Evolutionary conservation across 1,140 invertebrate species (phyloP), one percentile per base, ranked within the genome.

Genomic region (Ladona fulva): DNA sequence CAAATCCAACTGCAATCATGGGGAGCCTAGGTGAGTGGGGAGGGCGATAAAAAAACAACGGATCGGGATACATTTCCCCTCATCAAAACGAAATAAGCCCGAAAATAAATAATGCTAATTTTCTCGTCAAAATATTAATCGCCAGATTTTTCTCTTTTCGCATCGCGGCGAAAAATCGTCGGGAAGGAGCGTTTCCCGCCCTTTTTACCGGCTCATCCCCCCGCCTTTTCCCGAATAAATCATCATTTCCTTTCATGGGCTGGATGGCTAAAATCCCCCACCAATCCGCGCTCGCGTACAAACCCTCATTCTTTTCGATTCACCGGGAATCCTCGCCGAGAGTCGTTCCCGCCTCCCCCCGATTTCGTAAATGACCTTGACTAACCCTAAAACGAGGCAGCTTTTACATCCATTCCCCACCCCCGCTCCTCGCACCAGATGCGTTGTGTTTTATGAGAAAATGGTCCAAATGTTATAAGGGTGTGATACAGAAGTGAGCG

Each of bases 371-470:
- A 66, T 66, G 52, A 66, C 52, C 52, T 66, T 66, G 52, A 66
- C 52, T 12, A 11, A 11, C 44, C 44, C 44, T 19, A 66, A 5
- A 66, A 16, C 14, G 16, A 12, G 44, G 10, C 44, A 11, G 19
- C 44, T 11, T 19, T 10, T 19, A 52, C 44, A 10, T 19, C 19
- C 14, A 19, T 12, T 12, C 52, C 52, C 52, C 14, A 5, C n/a
- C 52, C 3, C 52, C 12, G 5, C 12, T 12, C 52, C 12, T 12
- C 16, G 52, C 52, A 12, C 52, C 52, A 66, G 52, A 66, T 66
- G 52, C 52, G 52, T 66, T 66, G 52, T 66, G 52, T 66, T 66
- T 66, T 66, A 66, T 66, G 52, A 66, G 52, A 66, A 66, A 66
- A 66, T 66, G 52, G 52, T 66, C 52, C 52, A 22, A 66, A 66